Evolutionary conservation across 2,888 invertebrate species (phyloP), one percentile per base, ranked within the genome.

Genomic region (Epinotia demarniana): DNA sequence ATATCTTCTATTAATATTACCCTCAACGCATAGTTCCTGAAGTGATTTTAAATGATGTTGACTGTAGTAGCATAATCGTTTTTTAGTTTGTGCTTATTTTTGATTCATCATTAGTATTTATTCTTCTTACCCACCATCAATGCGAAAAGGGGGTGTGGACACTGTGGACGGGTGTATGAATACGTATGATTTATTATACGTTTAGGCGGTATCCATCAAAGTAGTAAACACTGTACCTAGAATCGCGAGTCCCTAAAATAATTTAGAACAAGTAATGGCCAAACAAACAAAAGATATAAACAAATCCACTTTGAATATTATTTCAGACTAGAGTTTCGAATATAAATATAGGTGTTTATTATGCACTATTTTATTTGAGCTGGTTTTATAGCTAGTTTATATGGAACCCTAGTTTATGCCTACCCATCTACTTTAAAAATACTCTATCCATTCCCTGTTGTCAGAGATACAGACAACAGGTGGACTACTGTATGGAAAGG

Each of bases 121-220:
- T 4, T 60, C 23, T 43, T 23, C 12, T n/a, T 27, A 58, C 23
- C 43, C 23, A 27, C 58, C 23, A 19, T 13, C 23, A 55, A 67
- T 67, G n/a, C 46, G n/a, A 67, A n/a, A 58, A 60, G 69, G 69
- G 69, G 69, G 69, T 69, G 69, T 69, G 69, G 58, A 69, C 69
- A n/a, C n/a, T n/a, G n/a, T n/a, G 69, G 69, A 69, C n/a, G n/a
- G 27, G 46, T 60, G 58, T 68, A 58, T 58, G 9, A 43, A 46
- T n/a, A 60, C 69, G 27, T 60, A 58, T 12, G 58, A 46, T 11
- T 60, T 57, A 5, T 11, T 23, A 43, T 58, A 58, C 46, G 69
- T 69, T 69, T 60, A 69, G 58, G 11, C 16, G 23, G 23, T 23
- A n/a, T 60, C 53, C 27, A 33, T 53, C 33, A 39, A 9, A 39